These are phyloP conservation scores for Hirtodrosophila alboralis DNA, from an alignment of 2,888 invertebrate species.

Conservation along the genomic window DNA sequence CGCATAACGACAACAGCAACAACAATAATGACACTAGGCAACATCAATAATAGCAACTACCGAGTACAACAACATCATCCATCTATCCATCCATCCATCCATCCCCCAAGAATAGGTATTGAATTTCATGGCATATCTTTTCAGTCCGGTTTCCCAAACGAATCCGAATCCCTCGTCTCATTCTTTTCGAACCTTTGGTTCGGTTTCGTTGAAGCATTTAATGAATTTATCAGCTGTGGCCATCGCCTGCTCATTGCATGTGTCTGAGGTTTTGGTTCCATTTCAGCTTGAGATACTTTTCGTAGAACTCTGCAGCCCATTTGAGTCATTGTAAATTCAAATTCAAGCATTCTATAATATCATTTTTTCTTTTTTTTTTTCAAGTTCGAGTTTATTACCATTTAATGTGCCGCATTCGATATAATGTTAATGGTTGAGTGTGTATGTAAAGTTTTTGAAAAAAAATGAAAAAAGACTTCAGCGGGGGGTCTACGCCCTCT, in stretches of 20 bases:
- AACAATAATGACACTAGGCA: constrained; percentile 65
- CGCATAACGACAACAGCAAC: constrained; percentile 39
- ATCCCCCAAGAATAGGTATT: constrained; percentile 58
- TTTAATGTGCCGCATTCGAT: constrained; percentile 58
- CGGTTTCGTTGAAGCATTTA: constrained; percentile 54
- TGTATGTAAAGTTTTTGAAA: constrained; percentile 24
- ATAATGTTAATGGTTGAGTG: constrained; percentile 58
- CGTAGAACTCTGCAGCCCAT: constrained; percentile 38
- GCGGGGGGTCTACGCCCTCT: constrained; percentile 37
- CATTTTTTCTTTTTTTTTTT: constrained; percentile 1
- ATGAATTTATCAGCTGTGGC: constrained; percentile 76
- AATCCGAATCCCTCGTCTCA: constrained; percentile 23
- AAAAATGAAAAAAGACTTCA: constrained; percentile 4
- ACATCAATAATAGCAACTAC: constrained; percentile 58
- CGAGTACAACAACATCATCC: constrained; percentile 28
- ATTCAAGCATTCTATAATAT: constrained; percentile 10
- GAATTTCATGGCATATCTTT: constrained; percentile 61
- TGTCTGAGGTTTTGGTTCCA: constrained; percentile 38
- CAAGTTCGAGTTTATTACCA: constrained; percentile 50
- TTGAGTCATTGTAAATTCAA: constrained; percentile 53
- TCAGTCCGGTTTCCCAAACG: constrained; percentile 19
- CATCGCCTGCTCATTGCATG: constrained; percentile 37
- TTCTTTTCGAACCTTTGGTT: constrained; percentile 16
- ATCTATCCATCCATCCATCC: too few relatives aligned
- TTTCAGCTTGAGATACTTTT: constrained; percentile 44